Conservation (phyloP, 2,797 vertebrate genomes). For the Phataginus tetradactyla region DNA sequence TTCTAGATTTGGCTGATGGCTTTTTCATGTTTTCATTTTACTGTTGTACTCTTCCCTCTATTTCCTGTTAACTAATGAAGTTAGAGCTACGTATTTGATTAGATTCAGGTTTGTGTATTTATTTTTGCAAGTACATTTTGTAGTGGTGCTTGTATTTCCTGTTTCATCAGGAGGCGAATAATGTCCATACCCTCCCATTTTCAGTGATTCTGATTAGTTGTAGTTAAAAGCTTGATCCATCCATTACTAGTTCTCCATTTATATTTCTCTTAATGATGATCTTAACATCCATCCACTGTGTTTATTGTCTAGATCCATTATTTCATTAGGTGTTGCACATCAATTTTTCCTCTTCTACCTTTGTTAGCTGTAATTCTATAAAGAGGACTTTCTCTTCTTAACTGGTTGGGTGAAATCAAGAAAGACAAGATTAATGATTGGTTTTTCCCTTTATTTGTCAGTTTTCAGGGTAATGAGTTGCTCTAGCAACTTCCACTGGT, state of each 20-base stretch:
- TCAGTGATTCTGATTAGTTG: neutral
- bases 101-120: neutral
- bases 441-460: neutral
- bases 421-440: neutral
- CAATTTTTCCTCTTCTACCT: neutral
- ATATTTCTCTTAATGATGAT: neutral
- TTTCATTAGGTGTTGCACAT: neutral
- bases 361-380: neutral
- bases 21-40: neutral
- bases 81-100: neutral
- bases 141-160: neutral
- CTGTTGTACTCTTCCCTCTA: fast-evolving
- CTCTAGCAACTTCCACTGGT: neutral
- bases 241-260: neutral
- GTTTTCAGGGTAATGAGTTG: neutral
- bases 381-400: neutral
- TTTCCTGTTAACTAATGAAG: neutral
- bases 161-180: neutral
- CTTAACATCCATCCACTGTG: neutral
- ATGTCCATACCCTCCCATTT: neutral
- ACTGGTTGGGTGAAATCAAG: neutral
- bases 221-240: neutral
- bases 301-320: neutral
- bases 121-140: neutral
- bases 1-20: neutral